These are phyloP conservation scores for Pagrus major DNA, from an alignment of 2,113 vertebrate species.

Conservation along the genomic window DNA sequence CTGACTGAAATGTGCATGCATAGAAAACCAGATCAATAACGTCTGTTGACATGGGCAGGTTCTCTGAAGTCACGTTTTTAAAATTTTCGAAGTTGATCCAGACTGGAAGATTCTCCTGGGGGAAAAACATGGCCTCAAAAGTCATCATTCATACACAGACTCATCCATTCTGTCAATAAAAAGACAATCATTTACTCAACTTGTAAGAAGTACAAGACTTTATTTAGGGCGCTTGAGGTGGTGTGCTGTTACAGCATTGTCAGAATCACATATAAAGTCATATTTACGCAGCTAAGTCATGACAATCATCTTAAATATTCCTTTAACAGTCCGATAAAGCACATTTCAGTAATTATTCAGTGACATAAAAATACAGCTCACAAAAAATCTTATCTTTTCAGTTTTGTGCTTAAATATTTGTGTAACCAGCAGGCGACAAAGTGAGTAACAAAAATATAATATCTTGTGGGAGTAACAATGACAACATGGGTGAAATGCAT, in stretches of 20 bases:
- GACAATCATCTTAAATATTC: background rate
- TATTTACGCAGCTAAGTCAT: background rate
- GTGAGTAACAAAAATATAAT: constrained; percentile 23
- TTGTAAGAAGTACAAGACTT: constrained; percentile 37
- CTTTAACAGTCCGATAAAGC: background rate
- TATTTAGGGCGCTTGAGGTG: constrained; percentile 41
- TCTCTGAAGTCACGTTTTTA: constrained; percentile 31
- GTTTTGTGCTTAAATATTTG: constrained; percentile 4
- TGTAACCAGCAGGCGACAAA: background rate
- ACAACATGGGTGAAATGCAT: constrained; percentile 21
- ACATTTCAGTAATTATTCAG: constrained; percentile 11
- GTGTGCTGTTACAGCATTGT: background rate
- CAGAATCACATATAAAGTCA: constrained; percentile 2
- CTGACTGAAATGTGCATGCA: constrained; percentile 8
- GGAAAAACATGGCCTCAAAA: background rate
- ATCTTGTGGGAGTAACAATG: background rate
- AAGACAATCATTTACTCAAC: background rate
- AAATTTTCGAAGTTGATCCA: constrained; percentile 7
- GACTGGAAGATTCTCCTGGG: background rate
- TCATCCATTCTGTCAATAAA: background rate
- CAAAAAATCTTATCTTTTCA: background rate
- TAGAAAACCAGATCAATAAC: constrained; percentile 22
- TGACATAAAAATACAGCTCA: background rate
- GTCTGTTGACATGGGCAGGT: constrained; percentile 16
- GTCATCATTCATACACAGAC: background rate